Evolutionary conservation across 2,797 vertebrate genomes (phyloP).

Genomic region (Alcedo quadribrachys): DNA sequence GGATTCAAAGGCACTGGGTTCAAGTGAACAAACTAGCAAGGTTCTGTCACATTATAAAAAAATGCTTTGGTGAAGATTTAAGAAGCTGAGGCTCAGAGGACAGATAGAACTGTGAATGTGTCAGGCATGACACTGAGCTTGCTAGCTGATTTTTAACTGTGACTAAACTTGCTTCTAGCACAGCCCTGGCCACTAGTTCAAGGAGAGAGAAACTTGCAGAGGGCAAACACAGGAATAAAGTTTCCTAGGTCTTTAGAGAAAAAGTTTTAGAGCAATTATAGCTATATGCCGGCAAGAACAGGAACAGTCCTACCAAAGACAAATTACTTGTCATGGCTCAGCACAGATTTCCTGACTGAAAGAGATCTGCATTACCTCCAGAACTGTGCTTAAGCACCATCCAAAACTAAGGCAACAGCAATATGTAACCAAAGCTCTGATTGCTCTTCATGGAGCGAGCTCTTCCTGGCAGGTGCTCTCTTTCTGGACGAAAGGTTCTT

Average conservation of each 20-base stretch:
- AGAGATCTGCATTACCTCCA: neutral
- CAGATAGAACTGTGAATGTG: fast-evolving
- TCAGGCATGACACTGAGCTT: neutral
- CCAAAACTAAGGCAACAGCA: neutral
- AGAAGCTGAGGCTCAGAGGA: neutral
- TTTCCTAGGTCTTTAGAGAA: neutral
- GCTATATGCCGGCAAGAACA: fast-evolving
- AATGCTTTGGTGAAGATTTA: neutral
- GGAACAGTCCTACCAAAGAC: neutral
- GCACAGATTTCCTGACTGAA: neutral
- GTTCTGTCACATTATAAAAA: neutral
- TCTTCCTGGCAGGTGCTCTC: neutral
- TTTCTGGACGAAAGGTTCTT: neutral
- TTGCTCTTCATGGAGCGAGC: neutral
- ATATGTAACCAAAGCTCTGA: neutral
- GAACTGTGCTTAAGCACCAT: neutral
- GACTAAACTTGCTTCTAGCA: neutral
- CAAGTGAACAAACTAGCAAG: neutral
- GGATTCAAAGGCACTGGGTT: neutral
- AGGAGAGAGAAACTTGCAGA: neutral
- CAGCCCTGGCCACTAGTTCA: neutral
- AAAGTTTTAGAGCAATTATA: neutral
- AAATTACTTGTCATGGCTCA: neutral
- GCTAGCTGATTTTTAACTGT: neutral
- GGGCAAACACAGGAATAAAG: neutral